phyloP scores from a whole-genome alignment of 2,888 invertebrate species.

The Spicauda simplicius region DNA sequence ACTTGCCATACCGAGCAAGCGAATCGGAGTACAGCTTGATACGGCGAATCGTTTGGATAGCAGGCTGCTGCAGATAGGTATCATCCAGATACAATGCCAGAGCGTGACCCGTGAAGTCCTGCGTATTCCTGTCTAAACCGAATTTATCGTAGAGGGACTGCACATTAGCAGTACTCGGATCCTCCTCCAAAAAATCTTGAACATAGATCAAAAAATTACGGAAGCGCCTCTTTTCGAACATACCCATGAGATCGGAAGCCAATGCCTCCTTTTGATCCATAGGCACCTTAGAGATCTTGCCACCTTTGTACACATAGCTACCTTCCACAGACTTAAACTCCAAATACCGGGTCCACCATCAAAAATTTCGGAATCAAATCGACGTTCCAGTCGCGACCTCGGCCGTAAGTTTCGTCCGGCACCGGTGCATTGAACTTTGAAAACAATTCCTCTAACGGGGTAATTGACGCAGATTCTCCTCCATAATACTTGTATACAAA shows the following conservation, averaged over 20 bases:
- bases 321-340: constrained; percentile 99
- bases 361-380: constrained; percentile 99
- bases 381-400: constrained; percentile 99
- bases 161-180: constrained; percentile 93
- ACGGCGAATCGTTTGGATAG: constrained; percentile 94
- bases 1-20: constrained; percentile 98
- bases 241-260: constrained; percentile 98
- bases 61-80: constrained; percentile 94
- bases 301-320: constrained; percentile 99
- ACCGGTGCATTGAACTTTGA: constrained; percentile 92
- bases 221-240: constrained; percentile 99
- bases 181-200: constrained; percentile 96
- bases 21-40: constrained; percentile 99
- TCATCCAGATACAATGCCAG: constrained; percentile 97
- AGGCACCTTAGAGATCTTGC: constrained; percentile 99
- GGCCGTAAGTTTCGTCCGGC: constrained; percentile 93
- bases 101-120: constrained; percentile 99
- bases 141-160: constrained; percentile 97
- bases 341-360: constrained; percentile 99
- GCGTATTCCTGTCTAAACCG: constrained; percentile 97
- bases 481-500: constrained; percentile 99
- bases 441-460: constrained; percentile 98
- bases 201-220: constrained; percentile 98
- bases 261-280: constrained; percentile 99
- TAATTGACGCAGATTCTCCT: constrained; percentile 99